Evolutionary conservation across 2,797 vertebrate species (phyloP).

Genomic region (Tokudaia muenninki): DNA sequence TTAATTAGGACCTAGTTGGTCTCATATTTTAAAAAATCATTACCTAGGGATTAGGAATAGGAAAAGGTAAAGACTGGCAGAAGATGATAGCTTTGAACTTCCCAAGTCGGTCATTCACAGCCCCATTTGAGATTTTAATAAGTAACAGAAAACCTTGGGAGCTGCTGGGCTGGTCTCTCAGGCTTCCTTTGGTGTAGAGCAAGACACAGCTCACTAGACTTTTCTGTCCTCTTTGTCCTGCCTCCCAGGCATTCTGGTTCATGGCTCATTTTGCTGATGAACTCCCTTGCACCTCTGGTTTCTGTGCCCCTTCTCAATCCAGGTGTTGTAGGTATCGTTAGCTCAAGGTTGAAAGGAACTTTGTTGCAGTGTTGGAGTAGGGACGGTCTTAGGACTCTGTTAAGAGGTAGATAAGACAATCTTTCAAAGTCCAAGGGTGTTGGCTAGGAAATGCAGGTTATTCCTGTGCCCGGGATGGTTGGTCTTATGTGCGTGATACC

Average conservation of each 20-base stretch:
- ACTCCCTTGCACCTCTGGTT: neutral
- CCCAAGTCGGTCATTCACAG: conserved; percentile 56
- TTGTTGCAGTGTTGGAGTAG: neutral
- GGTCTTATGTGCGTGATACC: neutral
- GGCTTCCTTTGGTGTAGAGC: neutral
- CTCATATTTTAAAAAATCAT: conserved; percentile 69
- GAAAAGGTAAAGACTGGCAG: neutral
- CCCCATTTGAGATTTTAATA: conserved; percentile 72
- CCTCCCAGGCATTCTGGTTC: neutral
- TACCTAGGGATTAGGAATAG: conserved; percentile 68
- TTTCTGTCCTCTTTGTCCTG: neutral
- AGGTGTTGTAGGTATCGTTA: neutral
- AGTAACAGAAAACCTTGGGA: conserved; percentile 59
- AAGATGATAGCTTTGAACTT: conserved; percentile 48
- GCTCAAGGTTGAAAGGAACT: neutral
- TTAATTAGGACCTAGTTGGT: conserved; percentile 18
- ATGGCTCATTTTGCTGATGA: neutral
- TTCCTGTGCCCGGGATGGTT: neutral
- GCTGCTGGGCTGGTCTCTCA: conserved; percentile 1
- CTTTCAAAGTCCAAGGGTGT: neutral
- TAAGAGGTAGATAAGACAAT: neutral
- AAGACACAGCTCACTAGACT: neutral
- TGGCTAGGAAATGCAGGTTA: neutral
- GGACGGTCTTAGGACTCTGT: neutral
- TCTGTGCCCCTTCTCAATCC: neutral